Evolutionary conservation across 1,140 invertebrate species (phyloP), one percentile per base, ranked within the genome.

Genomic region (Stegodyphus mimosarum): DNA sequence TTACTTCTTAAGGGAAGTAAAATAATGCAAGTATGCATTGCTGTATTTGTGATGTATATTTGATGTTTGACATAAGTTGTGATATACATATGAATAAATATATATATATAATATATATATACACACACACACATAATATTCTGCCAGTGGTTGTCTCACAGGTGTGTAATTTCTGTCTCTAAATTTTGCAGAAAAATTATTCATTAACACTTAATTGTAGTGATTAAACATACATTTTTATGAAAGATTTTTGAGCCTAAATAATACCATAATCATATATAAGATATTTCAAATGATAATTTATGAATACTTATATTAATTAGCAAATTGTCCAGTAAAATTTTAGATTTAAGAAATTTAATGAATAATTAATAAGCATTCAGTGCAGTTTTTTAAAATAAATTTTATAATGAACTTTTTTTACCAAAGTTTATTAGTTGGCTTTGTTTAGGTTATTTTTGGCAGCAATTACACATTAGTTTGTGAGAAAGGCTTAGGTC

Each of bases 41-140:
- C 75, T 77, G 73, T 85, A 72, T 78, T 78, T 85, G 83, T 85
- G 67, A 85, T 85, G 83, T 85, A 77, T 78, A 85, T 85, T 77
- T 85, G 66, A 84, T 84, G 81, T 84, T 84, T 84, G 81, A 75
- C 81, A 84, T 85, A 78, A 85, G 74, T 85, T 85, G 83, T 85
- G 83, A 85, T 85, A 85, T 49, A 74, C 49, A 71, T 72, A 52
- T 60, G 75, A 75, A 83, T 75, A 83, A 67, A 83, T 83, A 83
- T 83, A 64, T 73, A 83, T 83, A 75, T 75, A 83, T 75, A 75
- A 83, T 83, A 83, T 75, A 74, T 80, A 72, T 66, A 73, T 83
- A 83, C 70, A 83, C 53, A 75, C 75, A 83, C 49, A 75, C 72
- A 63, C 52, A 67, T 72, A 78, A 75, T 73, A 84, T 85, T 77